These are phyloP conservation scores for Synergus umbraculus DNA, from an alignment of 2,888 invertebrate genomes.

Conservation along the genomic window DNA sequence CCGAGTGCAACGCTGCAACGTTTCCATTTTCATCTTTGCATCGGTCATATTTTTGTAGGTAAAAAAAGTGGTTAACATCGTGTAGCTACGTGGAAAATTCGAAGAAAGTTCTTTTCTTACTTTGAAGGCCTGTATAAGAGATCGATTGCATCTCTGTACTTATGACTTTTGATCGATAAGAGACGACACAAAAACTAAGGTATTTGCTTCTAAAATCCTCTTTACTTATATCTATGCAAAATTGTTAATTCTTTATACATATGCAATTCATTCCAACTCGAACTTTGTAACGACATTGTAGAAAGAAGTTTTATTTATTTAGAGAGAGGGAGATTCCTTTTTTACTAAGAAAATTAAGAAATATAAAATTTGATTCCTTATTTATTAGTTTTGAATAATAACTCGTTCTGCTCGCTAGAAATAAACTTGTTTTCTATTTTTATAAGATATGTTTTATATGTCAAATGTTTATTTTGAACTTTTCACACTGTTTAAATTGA, in stretches of 20 bases:
- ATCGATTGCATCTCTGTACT: neutral
- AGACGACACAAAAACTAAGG: neutral
- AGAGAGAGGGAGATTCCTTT: neutral
- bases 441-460: neutral
- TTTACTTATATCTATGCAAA: neutral
- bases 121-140: neutral
- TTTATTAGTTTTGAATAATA: neutral
- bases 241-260: neutral
- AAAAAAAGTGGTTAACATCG: neutral
- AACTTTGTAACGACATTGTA: neutral
- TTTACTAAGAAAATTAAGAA: neutral
- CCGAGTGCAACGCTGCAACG: neutral
- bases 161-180: neutral
- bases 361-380: neutral
- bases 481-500: too few relatives aligned
- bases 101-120: neutral
- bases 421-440: neutral
- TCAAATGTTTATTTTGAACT: too few relatives aligned
- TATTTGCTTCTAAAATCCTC: neutral
- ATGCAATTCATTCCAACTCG: neutral
- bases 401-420: neutral
- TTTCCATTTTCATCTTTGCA: neutral
- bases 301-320: neutral
- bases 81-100: neutral
- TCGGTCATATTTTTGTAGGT: neutral